Conservation (phyloP, 2,797 vertebrate genomes). For the Ceryle rudis region DNA sequence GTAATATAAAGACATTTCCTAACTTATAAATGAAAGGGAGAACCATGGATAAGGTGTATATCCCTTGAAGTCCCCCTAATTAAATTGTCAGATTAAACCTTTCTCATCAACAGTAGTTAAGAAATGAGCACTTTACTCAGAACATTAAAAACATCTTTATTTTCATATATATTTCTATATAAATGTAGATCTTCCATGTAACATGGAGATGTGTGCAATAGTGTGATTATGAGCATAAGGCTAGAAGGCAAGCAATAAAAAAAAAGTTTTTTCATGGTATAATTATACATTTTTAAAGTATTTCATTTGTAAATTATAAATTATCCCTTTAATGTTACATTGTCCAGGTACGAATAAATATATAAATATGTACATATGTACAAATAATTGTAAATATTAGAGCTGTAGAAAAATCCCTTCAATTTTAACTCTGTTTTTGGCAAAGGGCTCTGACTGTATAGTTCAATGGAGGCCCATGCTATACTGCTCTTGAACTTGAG, state of each 20-base stretch:
- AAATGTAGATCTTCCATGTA: constrained; percentile 67
- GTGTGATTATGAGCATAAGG: constrained; percentile 55
- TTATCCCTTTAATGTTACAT: constrained; percentile 16
- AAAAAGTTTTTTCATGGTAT: constrained; percentile 44
- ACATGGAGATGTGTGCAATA: constrained; percentile 62
- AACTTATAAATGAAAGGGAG: constrained; percentile 54
- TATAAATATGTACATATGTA: constrained; percentile 82
- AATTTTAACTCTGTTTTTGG: constrained; percentile 53
- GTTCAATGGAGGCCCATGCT: constrained; percentile 50
- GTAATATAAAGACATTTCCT: constrained; percentile 42
- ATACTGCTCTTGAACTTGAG: constrained; percentile 25
- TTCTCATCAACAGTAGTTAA: constrained; percentile 63
- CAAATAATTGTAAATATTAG: constrained; percentile 74
- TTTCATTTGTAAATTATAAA: constrained; percentile 65
- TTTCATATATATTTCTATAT: constrained; percentile 73
- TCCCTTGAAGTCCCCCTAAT: constrained; percentile 60
- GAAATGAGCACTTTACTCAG: constrained; percentile 69
- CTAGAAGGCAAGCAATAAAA: constrained; percentile 76
- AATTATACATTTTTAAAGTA: constrained; percentile 49
- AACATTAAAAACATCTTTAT: constrained; percentile 57
- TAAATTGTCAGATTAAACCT: constrained; percentile 44
- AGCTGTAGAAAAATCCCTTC: constrained; percentile 52
- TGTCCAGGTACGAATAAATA: constrained; percentile 65
- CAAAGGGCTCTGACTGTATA: constrained; percentile 61
- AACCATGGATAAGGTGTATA: constrained; percentile 54